These are phyloP conservation scores for Sebastes minor DNA, from an alignment of 2,797 vertebrate species.

Conservation along the genomic window DNA sequence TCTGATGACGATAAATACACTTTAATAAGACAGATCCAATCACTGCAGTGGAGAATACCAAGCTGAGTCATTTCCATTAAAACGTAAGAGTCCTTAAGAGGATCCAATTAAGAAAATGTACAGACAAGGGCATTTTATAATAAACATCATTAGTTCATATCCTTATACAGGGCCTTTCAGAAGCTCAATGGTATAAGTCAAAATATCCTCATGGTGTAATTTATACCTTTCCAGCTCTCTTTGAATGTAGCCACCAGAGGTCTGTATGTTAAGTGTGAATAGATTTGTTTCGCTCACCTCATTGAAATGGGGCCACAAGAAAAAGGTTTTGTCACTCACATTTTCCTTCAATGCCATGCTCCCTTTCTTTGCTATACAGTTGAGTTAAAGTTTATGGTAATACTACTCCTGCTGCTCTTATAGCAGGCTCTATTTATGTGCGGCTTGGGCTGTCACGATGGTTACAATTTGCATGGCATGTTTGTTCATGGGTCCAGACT, in stretches of 20 bases:
- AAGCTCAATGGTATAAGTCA: not conserved
- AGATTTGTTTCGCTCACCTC: not conserved
- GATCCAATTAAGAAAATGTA: not conserved
- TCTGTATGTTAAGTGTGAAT: not conserved
- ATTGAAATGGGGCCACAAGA: not conserved
- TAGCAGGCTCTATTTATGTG: slow-evolving; percentile 7
- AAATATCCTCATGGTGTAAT: not conserved
- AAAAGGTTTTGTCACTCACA: not conserved
- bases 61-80: not conserved
- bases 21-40: not conserved
- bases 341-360: not conserved
- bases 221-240: not conserved
- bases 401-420: not conserved
- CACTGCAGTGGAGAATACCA: not conserved
- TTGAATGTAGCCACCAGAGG: not conserved
- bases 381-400: not conserved
- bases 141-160: not conserved
- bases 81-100: not conserved
- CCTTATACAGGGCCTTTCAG: not conserved
- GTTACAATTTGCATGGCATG: slow-evolving; percentile 40
- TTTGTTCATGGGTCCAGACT: not conserved
- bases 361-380: not conserved
- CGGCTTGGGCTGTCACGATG: slow-evolving; percentile 21
- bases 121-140: not conserved
- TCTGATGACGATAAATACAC: not conserved